These are phyloP conservation scores for Poliocrania exsul DNA, from an alignment of 2,797 vertebrate species.

Conservation along the genomic window DNA sequence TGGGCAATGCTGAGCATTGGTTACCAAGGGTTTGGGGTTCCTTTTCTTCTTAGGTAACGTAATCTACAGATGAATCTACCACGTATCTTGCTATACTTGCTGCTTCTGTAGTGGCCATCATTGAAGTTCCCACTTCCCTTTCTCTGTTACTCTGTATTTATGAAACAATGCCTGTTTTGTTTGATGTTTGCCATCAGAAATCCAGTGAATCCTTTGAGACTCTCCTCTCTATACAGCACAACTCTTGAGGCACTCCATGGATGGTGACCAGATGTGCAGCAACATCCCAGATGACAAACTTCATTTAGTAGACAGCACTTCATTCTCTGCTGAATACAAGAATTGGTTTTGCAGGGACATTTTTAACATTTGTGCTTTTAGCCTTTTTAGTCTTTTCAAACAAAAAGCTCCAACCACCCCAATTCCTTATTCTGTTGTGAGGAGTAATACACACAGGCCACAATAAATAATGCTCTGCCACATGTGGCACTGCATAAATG, in stretches of 20 bases:
- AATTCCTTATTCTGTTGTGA: neutral
- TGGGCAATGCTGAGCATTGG: neutral
- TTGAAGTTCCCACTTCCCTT: neutral
- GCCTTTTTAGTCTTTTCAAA: neutral
- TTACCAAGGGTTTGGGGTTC: neutral
- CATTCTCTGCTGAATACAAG: neutral
- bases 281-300: neutral
- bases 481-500: accelerated
- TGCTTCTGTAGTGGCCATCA: neutral
- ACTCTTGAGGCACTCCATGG: neutral
- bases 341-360: neutral
- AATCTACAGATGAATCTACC: neutral
- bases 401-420: neutral
- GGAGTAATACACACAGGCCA: neutral
- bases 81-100: neutral
- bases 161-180: neutral
- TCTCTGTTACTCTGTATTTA: neutral
- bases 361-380: neutral
- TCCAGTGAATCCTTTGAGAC: neutral
- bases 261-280: neutral
- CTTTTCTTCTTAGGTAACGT: neutral
- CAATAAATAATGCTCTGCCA: neutral
- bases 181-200: neutral
- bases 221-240: neutral
- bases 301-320: neutral